phyloP scores from a whole-genome alignment of 2,888 invertebrate species.

The Phyllotreta striolata region DNA sequence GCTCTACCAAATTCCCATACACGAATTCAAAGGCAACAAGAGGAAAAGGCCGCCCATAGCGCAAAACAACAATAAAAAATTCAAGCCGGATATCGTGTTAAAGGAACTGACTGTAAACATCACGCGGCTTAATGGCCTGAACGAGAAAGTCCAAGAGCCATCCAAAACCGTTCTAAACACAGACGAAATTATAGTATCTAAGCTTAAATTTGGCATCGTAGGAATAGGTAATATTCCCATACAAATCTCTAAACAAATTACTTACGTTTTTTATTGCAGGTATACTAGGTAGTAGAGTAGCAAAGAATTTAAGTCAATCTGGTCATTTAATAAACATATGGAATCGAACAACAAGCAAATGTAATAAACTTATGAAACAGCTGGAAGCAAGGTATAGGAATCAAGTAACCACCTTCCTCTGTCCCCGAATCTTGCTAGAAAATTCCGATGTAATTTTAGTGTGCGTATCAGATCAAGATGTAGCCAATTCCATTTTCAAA shows the following conservation, averaged over 20 bases:
- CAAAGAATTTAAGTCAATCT: slow-evolving; percentile 92
- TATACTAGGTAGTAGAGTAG: slow-evolving; percentile 93
- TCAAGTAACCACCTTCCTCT: slow-evolving; percentile 75
- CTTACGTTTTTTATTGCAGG: slow-evolving; percentile 65
- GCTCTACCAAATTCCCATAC: slow-evolving; percentile 25
- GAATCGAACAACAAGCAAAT: slow-evolving; percentile 75
- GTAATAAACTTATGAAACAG: slow-evolving; percentile 36
- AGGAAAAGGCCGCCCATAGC: slow-evolving; percentile 12
- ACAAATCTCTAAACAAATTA: not conserved
- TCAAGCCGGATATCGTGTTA: slow-evolving; percentile 2
- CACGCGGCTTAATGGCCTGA: not conserved
- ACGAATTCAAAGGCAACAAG: slow-evolving; percentile 15
- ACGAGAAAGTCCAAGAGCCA: not conserved
- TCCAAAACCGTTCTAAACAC: slow-evolving; percentile 16
- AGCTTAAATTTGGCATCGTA: slow-evolving; percentile 24
- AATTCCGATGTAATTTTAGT: slow-evolving; percentile 94
- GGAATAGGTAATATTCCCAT: slow-evolving; percentile 15
- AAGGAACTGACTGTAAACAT: slow-evolving; percentile 8
- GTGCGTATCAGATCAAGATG: slow-evolving; percentile 92
- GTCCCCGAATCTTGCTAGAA: slow-evolving; percentile 90
- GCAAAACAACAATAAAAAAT: not conserved
- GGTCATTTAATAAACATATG: slow-evolving; percentile 94
- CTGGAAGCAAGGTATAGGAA: slow-evolving; percentile 32
- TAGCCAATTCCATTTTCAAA: slow-evolving; percentile 93
- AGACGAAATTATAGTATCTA: slow-evolving; percentile 15